phyloP scores from a whole-genome alignment of 2,113 vertebrate genomes.

The Trogon surrucura region DNA sequence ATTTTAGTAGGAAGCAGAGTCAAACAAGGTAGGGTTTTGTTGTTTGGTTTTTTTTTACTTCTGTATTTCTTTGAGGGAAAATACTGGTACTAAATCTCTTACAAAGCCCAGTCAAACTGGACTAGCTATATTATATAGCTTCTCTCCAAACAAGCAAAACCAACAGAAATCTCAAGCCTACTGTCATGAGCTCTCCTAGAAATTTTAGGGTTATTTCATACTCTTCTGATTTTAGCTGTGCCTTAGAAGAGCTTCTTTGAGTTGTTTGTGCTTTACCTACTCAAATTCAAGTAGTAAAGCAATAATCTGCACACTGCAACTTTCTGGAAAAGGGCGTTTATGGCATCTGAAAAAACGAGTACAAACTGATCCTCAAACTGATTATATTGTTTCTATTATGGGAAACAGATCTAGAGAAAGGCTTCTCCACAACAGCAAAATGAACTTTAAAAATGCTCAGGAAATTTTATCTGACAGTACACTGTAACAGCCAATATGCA shows the following conservation, averaged over 20 bases:
- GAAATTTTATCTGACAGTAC: background rate
- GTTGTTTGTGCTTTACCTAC: background rate
- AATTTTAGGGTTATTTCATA: background rate
- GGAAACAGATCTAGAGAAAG: background rate
- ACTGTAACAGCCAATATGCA: background rate
- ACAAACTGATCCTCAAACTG: background rate
- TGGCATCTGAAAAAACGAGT: background rate
- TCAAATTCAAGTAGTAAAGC: background rate
- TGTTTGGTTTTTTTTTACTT: background rate
- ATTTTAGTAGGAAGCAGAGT: constrained; percentile 5
- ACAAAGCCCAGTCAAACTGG: background rate
- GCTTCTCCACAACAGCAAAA: background rate
- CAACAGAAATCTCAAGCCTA: background rate
- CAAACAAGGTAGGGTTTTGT: background rate
- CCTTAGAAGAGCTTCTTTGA: background rate
- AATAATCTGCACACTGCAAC: background rate
- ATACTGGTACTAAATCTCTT: background rate
- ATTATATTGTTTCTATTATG: background rate
- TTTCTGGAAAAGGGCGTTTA: background rate
- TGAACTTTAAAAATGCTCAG: background rate
- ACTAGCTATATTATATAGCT: background rate
- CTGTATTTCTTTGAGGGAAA: background rate
- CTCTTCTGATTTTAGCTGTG: background rate
- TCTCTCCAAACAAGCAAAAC: background rate
- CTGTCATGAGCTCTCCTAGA: background rate